These are phyloP conservation scores for Lasioglossum vierecki DNA, from an alignment of 2,888 invertebrate species.

Conservation along the genomic window DNA sequence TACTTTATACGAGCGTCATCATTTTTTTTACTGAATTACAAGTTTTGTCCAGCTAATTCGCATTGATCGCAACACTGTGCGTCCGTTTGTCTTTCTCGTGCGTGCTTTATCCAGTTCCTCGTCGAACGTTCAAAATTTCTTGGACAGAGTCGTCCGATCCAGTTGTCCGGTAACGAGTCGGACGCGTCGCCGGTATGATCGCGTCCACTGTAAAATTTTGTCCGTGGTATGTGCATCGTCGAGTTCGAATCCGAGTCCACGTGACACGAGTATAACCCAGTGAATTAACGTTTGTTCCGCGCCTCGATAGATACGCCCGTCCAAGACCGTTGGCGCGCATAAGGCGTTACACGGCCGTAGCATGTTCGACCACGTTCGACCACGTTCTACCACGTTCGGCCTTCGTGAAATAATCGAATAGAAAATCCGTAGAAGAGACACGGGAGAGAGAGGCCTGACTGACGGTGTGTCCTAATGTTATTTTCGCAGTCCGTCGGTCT, in stretches of 20 bases:
- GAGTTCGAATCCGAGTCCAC: neutral
- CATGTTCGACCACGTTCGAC: neutral
- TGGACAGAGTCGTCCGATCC: neutral
- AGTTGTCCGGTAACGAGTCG: neutral
- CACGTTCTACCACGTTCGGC: neutral
- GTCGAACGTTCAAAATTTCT: neutral
- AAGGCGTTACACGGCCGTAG: neutral
- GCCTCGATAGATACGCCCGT: conserved; percentile 10
- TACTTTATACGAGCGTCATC: too few species aligned
- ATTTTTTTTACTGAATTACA: too few species aligned
- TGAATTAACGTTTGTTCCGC: conserved; percentile 9
- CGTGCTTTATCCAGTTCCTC: neutral
- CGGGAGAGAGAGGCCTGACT: conserved; percentile 67
- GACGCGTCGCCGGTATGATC: neutral
- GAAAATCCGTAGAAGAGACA: conserved; percentile 48
- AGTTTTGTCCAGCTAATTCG: too few species aligned
- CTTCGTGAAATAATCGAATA: conserved; percentile 43
- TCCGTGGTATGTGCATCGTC: neutral
- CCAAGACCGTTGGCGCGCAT: neutral
- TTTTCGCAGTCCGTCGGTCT: conserved; percentile 84
- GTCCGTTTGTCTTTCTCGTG: neutral
- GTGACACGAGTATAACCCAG: neutral
- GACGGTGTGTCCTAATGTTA: conserved; percentile 78
- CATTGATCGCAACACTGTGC: too few species aligned
- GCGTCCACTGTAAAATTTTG: neutral